Conservation (phyloP, 2,888 invertebrate species). For the Noctua janthe region DNA sequence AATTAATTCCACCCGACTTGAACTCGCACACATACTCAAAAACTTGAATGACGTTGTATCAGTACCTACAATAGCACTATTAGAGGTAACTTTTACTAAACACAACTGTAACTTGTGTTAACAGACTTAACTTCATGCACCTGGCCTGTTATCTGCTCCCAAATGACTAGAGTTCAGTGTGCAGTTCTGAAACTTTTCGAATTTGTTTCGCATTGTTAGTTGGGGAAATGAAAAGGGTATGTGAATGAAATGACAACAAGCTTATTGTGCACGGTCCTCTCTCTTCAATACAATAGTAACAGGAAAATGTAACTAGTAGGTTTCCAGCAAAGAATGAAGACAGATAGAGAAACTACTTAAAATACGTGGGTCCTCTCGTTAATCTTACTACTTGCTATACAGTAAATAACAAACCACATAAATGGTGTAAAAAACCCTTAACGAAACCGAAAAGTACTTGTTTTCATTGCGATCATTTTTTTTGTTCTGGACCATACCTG, state of each 20-base stretch:
- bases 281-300: no score
- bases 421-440: no score
- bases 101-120: conserved; percentile 60
- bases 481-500: no score
- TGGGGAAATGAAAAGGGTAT: conserved; percentile 21
- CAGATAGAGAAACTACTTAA: background rate
- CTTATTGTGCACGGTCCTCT: background rate
- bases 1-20: background rate
- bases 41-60: conserved; percentile 56
- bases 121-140: conserved; percentile 62
- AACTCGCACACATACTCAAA: conserved; percentile 15
- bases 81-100: conserved; percentile 52
- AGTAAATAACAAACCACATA: no score
- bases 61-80: conserved; percentile 42
- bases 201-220: conserved; percentile 47
- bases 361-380: no score
- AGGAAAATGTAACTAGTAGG: no score
- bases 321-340: background rate
- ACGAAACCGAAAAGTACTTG: no score
- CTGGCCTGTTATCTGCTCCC: conserved; percentile 59
- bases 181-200: conserved; percentile 41
- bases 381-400: no score
- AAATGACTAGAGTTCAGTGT: conserved; percentile 47
- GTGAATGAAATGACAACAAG: background rate
- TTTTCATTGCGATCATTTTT: no score